Conservation (phyloP, 2,113 vertebrate species). For the human (Homo sapiens) region DNA sequence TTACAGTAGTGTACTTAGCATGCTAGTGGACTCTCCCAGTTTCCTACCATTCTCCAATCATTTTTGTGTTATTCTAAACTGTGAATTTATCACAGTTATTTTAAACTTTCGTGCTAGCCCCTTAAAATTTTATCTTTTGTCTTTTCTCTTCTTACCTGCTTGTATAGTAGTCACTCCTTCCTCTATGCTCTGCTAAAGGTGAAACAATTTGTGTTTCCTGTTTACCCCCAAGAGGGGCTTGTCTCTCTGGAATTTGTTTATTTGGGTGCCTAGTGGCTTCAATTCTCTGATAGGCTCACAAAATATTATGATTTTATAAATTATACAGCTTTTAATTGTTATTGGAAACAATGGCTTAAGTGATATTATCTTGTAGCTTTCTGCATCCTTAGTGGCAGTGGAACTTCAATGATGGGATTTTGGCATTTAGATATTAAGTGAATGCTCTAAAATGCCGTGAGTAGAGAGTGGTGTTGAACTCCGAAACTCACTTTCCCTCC, state of each 20-base stretch:
- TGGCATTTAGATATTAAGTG: background rate
- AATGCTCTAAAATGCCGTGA: background rate
- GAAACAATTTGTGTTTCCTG: background rate
- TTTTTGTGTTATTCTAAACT: background rate
- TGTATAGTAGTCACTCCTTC: background rate
- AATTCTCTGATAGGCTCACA: background rate
- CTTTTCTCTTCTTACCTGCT: background rate
- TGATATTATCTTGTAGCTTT: background rate
- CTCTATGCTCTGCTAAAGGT: background rate
- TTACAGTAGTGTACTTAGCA: background rate
- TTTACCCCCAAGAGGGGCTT: background rate
- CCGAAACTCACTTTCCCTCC: background rate
- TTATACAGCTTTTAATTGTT: background rate
- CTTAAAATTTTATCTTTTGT: background rate
- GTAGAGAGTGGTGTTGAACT: background rate
- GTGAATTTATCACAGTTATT: background rate
- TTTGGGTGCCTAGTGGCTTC: background rate
- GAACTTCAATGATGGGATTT: background rate
- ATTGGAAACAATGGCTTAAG: background rate
- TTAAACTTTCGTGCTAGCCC: background rate
- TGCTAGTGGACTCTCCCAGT: background rate
- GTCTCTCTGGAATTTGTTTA: background rate
- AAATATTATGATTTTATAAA: background rate
- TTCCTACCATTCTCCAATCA: background rate
- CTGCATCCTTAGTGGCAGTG: background rate